Percentiles rank a stretch among this genome's conserved stretches.
These are phyloP conservation scores for Neogobius melanostomus DNA, from an alignment of 2,113 vertebrate species.

Conservation along the genomic window DNA sequence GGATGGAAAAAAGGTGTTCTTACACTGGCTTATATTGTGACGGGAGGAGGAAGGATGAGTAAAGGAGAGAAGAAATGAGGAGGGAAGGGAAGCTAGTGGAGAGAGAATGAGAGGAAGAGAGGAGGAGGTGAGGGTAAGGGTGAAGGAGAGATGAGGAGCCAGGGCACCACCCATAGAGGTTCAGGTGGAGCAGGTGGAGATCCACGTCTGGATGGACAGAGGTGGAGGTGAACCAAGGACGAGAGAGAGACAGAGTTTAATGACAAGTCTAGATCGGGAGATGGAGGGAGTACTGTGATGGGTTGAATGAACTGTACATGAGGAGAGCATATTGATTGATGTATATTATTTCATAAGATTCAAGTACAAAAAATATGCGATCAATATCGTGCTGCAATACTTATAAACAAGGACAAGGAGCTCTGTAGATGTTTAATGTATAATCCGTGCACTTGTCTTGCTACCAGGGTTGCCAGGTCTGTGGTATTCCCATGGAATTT, in stretches of 20 bases:
- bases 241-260: constrained; percentile 39
- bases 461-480: no score
- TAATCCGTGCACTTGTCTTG: background rate
- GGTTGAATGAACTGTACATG: constrained; percentile 25
- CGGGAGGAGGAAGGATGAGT: background rate
- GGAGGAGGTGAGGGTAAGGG: background rate
- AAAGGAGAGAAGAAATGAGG: background rate
- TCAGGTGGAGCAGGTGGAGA: constrained; percentile 31
- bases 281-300: constrained; percentile 26
- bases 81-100: no score
- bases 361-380: no score
- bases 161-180: constrained; percentile 62
- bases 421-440: background rate
- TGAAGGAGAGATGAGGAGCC: constrained; percentile 68
- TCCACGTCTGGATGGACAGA: constrained; percentile 30
- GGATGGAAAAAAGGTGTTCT: no score
- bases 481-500: no score
- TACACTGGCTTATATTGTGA: no score
- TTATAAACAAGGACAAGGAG: no score
- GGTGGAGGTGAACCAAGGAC: constrained; percentile 15
- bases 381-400: no score
- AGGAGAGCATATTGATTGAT: constrained; percentile 1
- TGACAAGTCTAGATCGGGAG: constrained; percentile 15
- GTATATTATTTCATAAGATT: background rate
- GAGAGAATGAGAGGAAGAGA: background rate